phyloP scores from a whole-genome alignment of 2,888 invertebrate species.

The Cephus rjabovi region DNA sequence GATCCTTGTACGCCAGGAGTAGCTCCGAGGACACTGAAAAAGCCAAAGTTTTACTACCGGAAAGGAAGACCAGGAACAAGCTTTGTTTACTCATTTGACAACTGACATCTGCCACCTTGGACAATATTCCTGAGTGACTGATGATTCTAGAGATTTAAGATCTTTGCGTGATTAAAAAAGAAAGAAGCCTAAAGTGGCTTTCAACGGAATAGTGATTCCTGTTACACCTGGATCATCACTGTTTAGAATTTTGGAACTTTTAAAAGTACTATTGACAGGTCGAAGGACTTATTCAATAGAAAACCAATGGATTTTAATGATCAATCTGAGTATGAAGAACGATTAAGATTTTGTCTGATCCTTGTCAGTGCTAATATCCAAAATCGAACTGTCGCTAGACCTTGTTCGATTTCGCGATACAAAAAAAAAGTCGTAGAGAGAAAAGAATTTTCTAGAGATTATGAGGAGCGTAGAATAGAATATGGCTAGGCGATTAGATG shows the following conservation, averaged over 20 bases:
- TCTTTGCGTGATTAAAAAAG: not conserved
- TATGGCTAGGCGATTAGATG: slow-evolving; percentile 2
- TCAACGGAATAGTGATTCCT: not conserved
- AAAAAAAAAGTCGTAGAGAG: not conserved
- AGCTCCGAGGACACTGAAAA: slow-evolving; percentile 59
- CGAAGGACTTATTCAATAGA: not conserved
- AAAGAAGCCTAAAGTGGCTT: not conserved
- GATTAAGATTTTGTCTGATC: not conserved
- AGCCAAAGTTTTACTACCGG: slow-evolving; percentile 54
- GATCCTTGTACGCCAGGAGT: slow-evolving; percentile 68
- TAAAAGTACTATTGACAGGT: too few relatives aligned
- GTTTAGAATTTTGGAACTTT: too few relatives aligned
- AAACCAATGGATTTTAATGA: not conserved
- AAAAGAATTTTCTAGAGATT: not conserved
- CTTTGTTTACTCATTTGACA: slow-evolving; percentile 64
- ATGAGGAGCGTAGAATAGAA: not conserved
- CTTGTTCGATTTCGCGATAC: not conserved
- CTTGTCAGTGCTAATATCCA: too few relatives aligned
- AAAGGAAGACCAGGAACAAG: slow-evolving; percentile 61
- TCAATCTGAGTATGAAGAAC: not conserved
- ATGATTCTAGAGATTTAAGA: not conserved
- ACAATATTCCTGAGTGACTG: slow-evolving; percentile 62
- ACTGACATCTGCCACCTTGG: slow-evolving; percentile 58
- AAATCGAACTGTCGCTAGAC: not conserved
- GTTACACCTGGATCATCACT: too few relatives aligned